Percentiles rank a stretch among this genome's conserved stretches.
Conservation (phyloP, 1,140 invertebrate species). For the Telenomus remus region DNA sequence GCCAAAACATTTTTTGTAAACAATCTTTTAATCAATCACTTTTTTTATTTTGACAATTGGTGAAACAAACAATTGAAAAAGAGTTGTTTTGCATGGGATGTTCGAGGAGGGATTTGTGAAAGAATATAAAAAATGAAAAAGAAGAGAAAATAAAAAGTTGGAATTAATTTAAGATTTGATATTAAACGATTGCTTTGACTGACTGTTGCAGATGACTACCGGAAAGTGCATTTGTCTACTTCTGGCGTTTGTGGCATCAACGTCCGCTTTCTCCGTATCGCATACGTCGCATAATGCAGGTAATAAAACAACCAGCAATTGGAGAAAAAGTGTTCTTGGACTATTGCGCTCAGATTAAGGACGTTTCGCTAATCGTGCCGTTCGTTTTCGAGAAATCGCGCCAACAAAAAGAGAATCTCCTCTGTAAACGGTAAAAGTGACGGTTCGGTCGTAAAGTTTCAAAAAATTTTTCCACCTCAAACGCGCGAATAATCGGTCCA, state of each 20-base stretch:
- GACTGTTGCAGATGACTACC: constrained; percentile 68
- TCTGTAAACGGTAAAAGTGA: constrained; percentile 35
- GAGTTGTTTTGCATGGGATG: too few species aligned
- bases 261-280: constrained; percentile 64
- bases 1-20: too few species aligned
- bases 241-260: constrained; percentile 62
- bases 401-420: constrained; percentile 8
- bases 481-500: neutral
- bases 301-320: constrained; percentile 47
- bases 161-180: neutral
- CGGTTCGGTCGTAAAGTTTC: constrained; percentile 15
- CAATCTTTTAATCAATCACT: too few species aligned
- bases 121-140: too few species aligned
- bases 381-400: neutral
- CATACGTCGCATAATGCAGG: constrained; percentile 53
- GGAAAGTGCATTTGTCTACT: constrained; percentile 65
- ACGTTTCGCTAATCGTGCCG: constrained; percentile 14
- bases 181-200: constrained; percentile 11
- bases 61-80: too few species aligned
- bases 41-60: too few species aligned
- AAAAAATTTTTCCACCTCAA: constrained; percentile 20
- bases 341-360: constrained; percentile 23
- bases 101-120: too few species aligned
- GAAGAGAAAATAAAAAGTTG: too few species aligned
- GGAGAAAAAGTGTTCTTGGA: constrained; percentile 21